Conservation (phyloP, 2,113 vertebrate species). For the Scortum barcoo region DNA sequence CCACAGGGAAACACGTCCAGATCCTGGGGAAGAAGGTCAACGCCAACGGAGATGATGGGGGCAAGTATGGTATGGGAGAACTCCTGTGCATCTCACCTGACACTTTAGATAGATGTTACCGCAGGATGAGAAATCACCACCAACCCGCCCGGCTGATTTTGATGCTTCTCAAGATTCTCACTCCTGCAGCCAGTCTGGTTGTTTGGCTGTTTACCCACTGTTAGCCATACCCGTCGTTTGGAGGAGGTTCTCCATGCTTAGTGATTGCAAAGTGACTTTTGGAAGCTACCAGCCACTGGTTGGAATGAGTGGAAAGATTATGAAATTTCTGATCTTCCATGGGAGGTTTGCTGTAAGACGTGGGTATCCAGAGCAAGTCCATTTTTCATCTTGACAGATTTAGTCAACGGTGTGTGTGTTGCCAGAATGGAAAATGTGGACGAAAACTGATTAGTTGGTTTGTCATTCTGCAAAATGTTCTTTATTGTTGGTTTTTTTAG, state of each 20-base stretch:
- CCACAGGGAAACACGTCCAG: constrained; percentile 87
- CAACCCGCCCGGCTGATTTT: background rate
- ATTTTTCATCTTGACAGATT: background rate
- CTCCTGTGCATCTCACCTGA: constrained; percentile 78
- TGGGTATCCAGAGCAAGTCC: constrained; percentile 33
- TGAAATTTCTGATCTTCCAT: constrained; percentile 26
- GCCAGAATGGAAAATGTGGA: background rate
- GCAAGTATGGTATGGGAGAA: constrained; percentile 88
- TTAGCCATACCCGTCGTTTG: no score
- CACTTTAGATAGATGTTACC: constrained; percentile 38
- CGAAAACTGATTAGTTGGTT: background rate
- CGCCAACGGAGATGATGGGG: constrained; percentile 89
- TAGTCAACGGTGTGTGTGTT: background rate
- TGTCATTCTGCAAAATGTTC: background rate
- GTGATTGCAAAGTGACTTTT: constrained; percentile 37
- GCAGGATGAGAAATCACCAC: constrained; percentile 7
- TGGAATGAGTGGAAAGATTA: constrained; percentile 18
- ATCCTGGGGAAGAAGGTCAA: constrained; percentile 87
- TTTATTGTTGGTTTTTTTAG: background rate
- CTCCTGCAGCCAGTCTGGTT: background rate
- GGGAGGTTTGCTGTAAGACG: constrained; percentile 31
- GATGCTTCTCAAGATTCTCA: constrained; percentile 1
- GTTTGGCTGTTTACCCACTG: constrained; percentile 1
- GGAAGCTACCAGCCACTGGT: constrained; percentile 36
- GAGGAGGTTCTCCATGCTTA: constrained; percentile 19